A percentile compares a stretch with the other conserved stretches of the same genome.
These are phyloP conservation scores for Chrysaora quinquecirrha DNA, from an alignment of 30 jellyfish, hydroid and myxozoan genomes.

Conservation along the genomic window DNA sequence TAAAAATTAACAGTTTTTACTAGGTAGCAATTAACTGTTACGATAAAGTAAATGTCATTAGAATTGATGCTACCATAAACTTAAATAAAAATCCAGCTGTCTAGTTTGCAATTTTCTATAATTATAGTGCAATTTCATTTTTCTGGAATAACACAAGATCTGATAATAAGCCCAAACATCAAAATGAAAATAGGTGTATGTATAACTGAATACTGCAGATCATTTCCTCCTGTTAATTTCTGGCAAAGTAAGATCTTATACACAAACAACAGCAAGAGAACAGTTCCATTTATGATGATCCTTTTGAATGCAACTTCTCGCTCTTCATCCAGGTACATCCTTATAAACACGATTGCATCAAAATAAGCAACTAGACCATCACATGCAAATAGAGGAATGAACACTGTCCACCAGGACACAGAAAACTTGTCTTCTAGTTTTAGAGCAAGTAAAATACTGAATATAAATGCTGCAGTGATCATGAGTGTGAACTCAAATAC, in stretches of 20 bases:
- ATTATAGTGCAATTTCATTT: slow-evolving; percentile 5
- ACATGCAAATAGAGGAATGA: slow-evolving; percentile 85
- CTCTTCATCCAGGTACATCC: slow-evolving; percentile 76
- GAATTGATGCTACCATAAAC: too few species aligned
- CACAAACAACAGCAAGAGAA: slow-evolving; percentile 70
- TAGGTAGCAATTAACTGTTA: too few species aligned
- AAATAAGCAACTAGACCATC: slow-evolving; percentile 90
- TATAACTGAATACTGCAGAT: slow-evolving; percentile 69
- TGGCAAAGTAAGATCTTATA: slow-evolving; percentile 89
- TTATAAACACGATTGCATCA: slow-evolving; percentile 86
- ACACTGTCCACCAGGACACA: slow-evolving; percentile 93
- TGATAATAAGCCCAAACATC: slow-evolving; percentile 68
- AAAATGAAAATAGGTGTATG: slow-evolving; percentile 86
- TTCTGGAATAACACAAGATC: slow-evolving; percentile 89
- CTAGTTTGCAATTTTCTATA: too few species aligned
- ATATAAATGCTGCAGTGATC: slow-evolving; percentile 48
- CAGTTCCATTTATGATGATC: slow-evolving; percentile 69
- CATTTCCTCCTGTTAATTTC: slow-evolving; percentile 70
- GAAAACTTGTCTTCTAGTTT: slow-evolving; percentile 67
- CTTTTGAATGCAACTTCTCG: slow-evolving; percentile 88
- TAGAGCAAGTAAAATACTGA: slow-evolving; percentile 77
- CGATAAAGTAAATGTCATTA: too few species aligned
- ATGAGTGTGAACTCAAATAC: slow-evolving; percentile 79
- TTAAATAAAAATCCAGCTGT: too few species aligned
- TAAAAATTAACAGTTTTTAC: too few species aligned